Percentiles rank a stretch among this genome's conserved stretches.
These are phyloP conservation scores for Macroteleia sp. DNA, from an alignment of 2,888 invertebrate species.

Conservation along the genomic window DNA sequence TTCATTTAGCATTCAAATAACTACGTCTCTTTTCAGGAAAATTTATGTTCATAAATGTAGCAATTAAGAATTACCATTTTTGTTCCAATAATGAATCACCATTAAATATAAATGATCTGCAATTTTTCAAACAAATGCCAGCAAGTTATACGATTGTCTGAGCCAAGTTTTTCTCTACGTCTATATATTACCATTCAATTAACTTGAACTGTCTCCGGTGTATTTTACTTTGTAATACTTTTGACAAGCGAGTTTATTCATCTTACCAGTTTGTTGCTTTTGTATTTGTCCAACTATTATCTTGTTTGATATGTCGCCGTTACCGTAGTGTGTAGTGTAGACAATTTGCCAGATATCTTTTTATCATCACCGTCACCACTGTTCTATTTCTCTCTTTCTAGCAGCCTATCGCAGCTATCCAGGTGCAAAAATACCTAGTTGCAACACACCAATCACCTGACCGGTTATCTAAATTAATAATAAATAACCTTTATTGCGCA, in stretches of 20 bases:
- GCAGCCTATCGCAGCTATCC: slow-evolving; percentile 84
- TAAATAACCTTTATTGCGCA: slow-evolving; percentile 56
- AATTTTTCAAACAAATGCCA: slow-evolving; percentile 7
- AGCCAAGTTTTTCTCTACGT: slow-evolving; percentile 60
- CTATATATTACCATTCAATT: slow-evolving; percentile 50
- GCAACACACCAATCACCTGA: slow-evolving; percentile 82
- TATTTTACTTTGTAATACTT: slow-evolving; percentile 57
- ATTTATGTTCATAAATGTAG: slow-evolving; percentile 11
- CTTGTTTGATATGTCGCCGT: slow-evolving; percentile 79
- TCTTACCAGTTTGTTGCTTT: slow-evolving; percentile 80
- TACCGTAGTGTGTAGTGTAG: slow-evolving; percentile 83
- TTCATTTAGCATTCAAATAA: slow-evolving; percentile 20
- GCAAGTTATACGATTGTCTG: slow-evolving; percentile 56
- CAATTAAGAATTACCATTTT: background rate
- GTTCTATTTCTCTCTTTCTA: slow-evolving; percentile 84
- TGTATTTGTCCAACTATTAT: slow-evolving; percentile 78
- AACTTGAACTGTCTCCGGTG: slow-evolving; percentile 41
- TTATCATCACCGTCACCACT: slow-evolving; percentile 83
- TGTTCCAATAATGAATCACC: background rate
- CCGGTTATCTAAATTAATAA: slow-evolving; percentile 76
- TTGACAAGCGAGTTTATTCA: slow-evolving; percentile 56
- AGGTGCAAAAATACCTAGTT: slow-evolving; percentile 82
- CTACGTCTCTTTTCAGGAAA: slow-evolving; percentile 52
- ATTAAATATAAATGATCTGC: slow-evolving; percentile 13
- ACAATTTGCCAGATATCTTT: slow-evolving; percentile 81